Percentiles rank a stretch among this genome's conserved stretches.
Conservation (phyloP, 2,797 vertebrate genomes). For the Orestias chungarensis region DNA sequence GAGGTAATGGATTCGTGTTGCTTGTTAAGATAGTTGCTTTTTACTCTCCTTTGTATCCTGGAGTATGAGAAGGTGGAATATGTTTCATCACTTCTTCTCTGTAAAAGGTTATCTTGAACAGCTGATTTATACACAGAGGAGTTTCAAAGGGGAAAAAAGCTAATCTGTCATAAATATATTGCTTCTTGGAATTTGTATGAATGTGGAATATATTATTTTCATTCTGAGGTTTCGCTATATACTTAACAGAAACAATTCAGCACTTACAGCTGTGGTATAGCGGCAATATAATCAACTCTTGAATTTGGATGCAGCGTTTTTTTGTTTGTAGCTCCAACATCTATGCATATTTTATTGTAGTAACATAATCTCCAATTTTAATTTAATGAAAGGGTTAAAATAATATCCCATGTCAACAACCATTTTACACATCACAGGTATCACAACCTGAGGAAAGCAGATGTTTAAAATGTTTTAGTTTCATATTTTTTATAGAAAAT, state of each 20-base stretch:
- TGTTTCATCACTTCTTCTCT: constrained; percentile 39
- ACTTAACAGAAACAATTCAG: background rate
- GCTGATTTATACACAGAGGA: constrained; percentile 13
- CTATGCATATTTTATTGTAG: background rate
- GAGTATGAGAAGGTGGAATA: constrained; percentile 51
- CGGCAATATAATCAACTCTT: background rate
- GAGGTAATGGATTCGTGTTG: constrained; percentile 47
- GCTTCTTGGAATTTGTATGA: constrained; percentile 2
- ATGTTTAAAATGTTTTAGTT: too few species aligned
- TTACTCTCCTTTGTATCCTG: constrained; percentile 36
- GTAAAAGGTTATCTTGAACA: constrained; percentile 35
- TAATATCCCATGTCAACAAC: too few species aligned
- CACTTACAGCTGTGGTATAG: background rate
- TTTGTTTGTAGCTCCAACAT: background rate
- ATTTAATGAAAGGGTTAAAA: background rate
- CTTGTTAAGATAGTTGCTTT: constrained; percentile 43
- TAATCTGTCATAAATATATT: background rate
- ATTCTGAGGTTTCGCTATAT: background rate
- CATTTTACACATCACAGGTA: too few species aligned
- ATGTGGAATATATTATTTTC: background rate
- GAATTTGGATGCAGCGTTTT: background rate
- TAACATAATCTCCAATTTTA: background rate
- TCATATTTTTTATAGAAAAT: background rate
- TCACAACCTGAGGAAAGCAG: too few species aligned
- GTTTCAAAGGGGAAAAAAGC: constrained; percentile 5